Base-by-base conservation (phyloP, 2,797 vertebrate species). In the Euthynnus affinis region DNA sequence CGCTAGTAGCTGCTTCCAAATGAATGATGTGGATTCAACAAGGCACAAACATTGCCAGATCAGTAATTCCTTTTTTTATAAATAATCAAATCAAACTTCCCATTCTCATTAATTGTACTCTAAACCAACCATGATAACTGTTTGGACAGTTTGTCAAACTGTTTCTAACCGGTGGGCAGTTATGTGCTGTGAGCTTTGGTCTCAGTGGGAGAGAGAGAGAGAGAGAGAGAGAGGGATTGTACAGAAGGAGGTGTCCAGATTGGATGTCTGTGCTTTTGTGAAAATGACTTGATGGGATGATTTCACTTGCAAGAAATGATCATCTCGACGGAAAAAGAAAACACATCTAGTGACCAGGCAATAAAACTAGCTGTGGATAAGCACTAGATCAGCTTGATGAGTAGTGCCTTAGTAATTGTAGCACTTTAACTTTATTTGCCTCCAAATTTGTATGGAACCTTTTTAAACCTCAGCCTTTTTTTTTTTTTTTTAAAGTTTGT, bases 181-280 rank as follows among this genome's bases (percentile, higher is more conserved):
- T 32, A 9, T 73, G 76, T 71, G 73, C 74, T 74, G 53, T 29
- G 65, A 49, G 29, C 51, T 4, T 57, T 48, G 25, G 23, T 53
- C 63, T 70, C 70, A 14, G 74, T 34, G 32, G 65, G 74, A 68
- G 48, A 68, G 34, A 18, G 46, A 34, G 0, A 0, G 13, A 37
- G 34, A 18, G 46, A 34, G 74, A 68, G 48, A 68, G 34, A 18
- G 46, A 34, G 0, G 1, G 13, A 37, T 49, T 15, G 37, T 46
- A 29, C 29, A 67, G 81, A 71, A 15, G 57, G 57, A 74, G 58
- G 25, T 23, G 58, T 73, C 61, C 59, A 67, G 80, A 89, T 77
- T 79, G 65, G 68, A 76, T 0, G 3, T 22, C 76, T 82, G 78
- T 82, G 73, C 49, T 68, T 68, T 71, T 29, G 69, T 71, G 57